Conservation (phyloP, 2,797 vertebrate species). For the Champsocephalus gunnari region DNA sequence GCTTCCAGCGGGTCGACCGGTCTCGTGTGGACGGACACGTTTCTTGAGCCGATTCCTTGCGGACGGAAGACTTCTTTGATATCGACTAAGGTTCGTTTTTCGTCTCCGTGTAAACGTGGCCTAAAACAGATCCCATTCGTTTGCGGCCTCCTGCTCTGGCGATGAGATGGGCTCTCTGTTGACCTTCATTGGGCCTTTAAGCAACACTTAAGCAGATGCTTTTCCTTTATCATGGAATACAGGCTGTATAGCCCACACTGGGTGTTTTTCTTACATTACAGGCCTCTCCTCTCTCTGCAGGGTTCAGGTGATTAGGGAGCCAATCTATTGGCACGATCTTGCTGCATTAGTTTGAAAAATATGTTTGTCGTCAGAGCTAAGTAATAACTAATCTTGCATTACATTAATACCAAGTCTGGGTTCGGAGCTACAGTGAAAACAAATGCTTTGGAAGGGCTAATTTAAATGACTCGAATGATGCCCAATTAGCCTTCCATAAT, state of each 20-base stretch:
- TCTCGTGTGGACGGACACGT: no score
- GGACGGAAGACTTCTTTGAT: no score
- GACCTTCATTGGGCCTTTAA: constrained; percentile 68
- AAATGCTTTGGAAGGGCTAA: constrained; percentile 59
- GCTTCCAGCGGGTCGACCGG: no score
- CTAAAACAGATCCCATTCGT: constrained; percentile 46
- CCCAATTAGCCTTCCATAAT: constrained; percentile 72
- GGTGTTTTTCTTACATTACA: constrained; percentile 70
- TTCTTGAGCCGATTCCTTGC: no score
- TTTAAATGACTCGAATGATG: constrained; percentile 67
- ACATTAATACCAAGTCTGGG: constrained; percentile 54
- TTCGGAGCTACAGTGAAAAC: constrained; percentile 50
- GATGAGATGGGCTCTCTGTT: constrained; percentile 51
- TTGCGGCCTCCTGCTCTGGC: constrained; percentile 29
- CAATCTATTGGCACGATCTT: constrained; percentile 65
- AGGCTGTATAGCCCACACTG: constrained; percentile 61
- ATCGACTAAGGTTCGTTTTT: no score
- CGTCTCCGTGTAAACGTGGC: no score
- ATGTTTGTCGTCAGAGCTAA: constrained; percentile 76
- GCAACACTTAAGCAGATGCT: constrained; percentile 70
- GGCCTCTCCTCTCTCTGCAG: constrained; percentile 66
- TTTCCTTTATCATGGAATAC: constrained; percentile 77
- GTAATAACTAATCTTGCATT: constrained; percentile 74
- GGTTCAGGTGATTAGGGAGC: constrained; percentile 76
- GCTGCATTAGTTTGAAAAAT: constrained; percentile 74